Base-by-base conservation (phyloP, 1,140 invertebrate genomes). In the Aricia agestis region DNA sequence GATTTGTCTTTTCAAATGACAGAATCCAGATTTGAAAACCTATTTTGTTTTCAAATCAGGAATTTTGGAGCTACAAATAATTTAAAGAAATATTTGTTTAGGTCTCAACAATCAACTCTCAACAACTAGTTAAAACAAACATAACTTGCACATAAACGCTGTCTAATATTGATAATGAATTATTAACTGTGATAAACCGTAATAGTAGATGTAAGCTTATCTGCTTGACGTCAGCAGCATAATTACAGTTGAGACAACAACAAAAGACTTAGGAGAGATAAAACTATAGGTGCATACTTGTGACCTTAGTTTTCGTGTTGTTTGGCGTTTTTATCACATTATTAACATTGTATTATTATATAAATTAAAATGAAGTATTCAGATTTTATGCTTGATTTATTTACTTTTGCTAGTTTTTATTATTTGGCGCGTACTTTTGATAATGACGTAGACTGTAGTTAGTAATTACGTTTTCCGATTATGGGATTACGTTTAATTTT, bases 121-220 rank as follows among this genome's bases (percentile, higher is more conserved):
- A 36, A 9, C 36, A 36, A 36, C 36, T 36, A 36, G 75, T 75
- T 74, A 72, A 68, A 74, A 78, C 71, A 59, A 61, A 52, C 45
- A 52, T 15, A 52, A 45, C 2, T 52, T 52, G 45, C 45, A 52
- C 45, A 52, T 52, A 52, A 52, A 52, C 10, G 11, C 9, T 52
- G 45, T 52, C 45, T 52, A 52, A 52, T 52, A 52, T 52, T 52
- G 45, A 52, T 52, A 52, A 52, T 52, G 45, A 52, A 52, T 15
- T 36, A 36, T 36, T 52, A 52, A 52, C 45, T 52, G 45, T 52
- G 45, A 52, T 52, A 52, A 52, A 15, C 45, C 13, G 45, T 52
- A 52, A 59, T 59, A 58, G 57, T 17, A 59, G 18, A 19, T 63
- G 17, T 63, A 19, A 63, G 19, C 68, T 59, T 69, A 69, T 69